A percentile compares a stretch with the other conserved stretches of the same genome.
These are phyloP conservation scores for Bursaphelenchus okinawaensis DNA, from an alignment of 2,888 invertebrate species.

Conservation along the genomic window DNA sequence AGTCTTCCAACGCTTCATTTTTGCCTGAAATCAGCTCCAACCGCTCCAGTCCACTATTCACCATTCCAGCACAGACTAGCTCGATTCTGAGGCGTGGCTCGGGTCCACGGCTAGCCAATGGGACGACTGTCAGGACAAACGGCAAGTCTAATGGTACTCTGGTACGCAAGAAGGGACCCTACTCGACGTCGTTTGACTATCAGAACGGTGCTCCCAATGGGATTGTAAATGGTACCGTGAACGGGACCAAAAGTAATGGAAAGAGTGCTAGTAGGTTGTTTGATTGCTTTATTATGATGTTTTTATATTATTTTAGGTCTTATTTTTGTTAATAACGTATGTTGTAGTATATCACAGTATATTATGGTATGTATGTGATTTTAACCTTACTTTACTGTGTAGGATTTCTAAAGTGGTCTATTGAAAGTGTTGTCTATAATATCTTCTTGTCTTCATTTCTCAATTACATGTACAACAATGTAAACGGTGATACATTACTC, in stretches of 20 bases:
- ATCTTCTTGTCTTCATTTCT: too few relatives aligned
- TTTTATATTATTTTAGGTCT: too few relatives aligned
- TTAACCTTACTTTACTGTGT: too few relatives aligned
- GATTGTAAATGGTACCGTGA: neutral
- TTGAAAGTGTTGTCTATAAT: too few relatives aligned
- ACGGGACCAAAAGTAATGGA: neutral
- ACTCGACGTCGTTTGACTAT: neutral
- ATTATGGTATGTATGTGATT: too few relatives aligned
- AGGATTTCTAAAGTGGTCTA: too few relatives aligned
- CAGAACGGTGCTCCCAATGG: too few relatives aligned
- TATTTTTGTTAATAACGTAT: too few relatives aligned
- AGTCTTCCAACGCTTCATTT: neutral
- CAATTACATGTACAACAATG: too few relatives aligned
- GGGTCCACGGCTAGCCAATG: neutral
- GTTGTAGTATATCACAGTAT: too few relatives aligned
- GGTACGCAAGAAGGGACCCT: neutral
- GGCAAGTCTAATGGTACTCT: neutral
- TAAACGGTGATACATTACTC: too few relatives aligned
- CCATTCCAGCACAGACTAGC: neutral
- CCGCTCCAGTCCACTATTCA: neutral
- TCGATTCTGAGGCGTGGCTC: neutral
- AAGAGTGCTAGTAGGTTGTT: neutral
- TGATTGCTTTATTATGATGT: neutral
- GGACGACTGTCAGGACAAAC: neutral
- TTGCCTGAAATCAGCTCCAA: neutral